A percentile compares a stretch with the other conserved stretches of the same genome.
These are phyloP conservation scores for Apodemus agrarius DNA, from an alignment of 2,797 vertebrate species.

Conservation along the genomic window DNA sequence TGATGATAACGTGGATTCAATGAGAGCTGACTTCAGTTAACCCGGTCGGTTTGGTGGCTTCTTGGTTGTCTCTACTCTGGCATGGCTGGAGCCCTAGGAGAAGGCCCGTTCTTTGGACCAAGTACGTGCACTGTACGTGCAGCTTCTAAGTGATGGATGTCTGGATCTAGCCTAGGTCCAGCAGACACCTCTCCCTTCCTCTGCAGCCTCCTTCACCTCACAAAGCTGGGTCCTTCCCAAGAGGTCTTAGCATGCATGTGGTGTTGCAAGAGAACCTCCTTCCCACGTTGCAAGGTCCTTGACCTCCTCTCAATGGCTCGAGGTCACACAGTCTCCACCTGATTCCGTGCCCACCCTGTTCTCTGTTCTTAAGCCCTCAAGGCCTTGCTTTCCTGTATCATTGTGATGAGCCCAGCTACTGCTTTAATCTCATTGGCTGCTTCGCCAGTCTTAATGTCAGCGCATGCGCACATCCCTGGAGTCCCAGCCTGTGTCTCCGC, in stretches of 20 bases:
- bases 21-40: fast-evolving
- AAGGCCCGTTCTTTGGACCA: not conserved
- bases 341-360: not conserved
- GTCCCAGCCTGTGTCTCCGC: not conserved
- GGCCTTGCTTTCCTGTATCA: not conserved
- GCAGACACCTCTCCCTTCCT: not conserved
- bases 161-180: not conserved
- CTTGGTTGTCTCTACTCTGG: not conserved
- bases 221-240: fast-evolving
- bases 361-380: not conserved
- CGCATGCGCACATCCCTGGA: not conserved
- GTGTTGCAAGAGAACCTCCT: not conserved
- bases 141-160: not conserved
- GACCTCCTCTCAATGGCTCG: not conserved
- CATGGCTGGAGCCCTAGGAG: fast-evolving
- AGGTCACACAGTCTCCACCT: not conserved
- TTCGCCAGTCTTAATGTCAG: not conserved
- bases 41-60: not conserved
- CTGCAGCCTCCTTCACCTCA: not conserved
- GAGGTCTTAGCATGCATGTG: fast-evolving
- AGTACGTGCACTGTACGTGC: fast-evolving
- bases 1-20: not conserved
- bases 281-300: fast-evolving
- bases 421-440: fast-evolving
- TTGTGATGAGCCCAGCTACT: not conserved